Conservation (phyloP, 2,888 invertebrate species). For the Latheticus oryzae region DNA sequence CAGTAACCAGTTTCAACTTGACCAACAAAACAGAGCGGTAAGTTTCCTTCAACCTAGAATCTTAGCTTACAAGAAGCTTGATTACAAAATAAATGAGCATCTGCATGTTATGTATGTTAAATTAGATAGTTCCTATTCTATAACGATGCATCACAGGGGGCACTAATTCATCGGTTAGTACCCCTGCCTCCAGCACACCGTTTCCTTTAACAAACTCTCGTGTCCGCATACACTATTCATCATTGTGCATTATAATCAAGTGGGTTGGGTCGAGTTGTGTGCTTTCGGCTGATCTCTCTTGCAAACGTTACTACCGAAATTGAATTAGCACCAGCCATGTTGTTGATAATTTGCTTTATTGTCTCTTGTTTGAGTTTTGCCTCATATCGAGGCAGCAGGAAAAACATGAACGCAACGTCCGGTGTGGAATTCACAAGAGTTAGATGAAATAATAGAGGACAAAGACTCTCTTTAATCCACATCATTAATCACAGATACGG, state of each 20-base stretch:
- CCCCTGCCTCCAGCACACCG: slow-evolving; percentile 28
- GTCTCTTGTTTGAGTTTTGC: slow-evolving; percentile 27
- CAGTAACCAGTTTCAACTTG: no score
- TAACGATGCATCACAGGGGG: slow-evolving; percentile 48
- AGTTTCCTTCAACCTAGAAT: not conserved
- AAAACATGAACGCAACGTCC: no score
- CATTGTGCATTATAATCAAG: slow-evolving; percentile 38
- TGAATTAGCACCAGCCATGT: slow-evolving; percentile 28
- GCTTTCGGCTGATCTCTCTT: slow-evolving; percentile 25
- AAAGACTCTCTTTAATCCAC: no score
- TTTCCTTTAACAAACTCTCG: slow-evolving; percentile 38
- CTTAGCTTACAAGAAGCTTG: slow-evolving; percentile 2
- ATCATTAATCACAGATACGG: no score
- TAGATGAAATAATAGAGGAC: no score
- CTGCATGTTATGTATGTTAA: slow-evolving; percentile 50
- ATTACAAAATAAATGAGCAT: slow-evolving; percentile 21
- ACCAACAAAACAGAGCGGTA: not conserved
- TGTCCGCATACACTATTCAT: slow-evolving; percentile 39
- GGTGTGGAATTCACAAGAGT: no score
- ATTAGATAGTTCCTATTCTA: slow-evolving; percentile 51
- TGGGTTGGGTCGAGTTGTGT: slow-evolving; percentile 20
- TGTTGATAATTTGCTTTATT: slow-evolving; percentile 31
- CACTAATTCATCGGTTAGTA: slow-evolving; percentile 38
- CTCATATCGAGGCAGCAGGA: no score
- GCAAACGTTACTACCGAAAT: slow-evolving; percentile 28